phyloP scores from a whole-genome alignment of 2,888 invertebrate genomes.

The Cheilosia scutellata region DNA sequence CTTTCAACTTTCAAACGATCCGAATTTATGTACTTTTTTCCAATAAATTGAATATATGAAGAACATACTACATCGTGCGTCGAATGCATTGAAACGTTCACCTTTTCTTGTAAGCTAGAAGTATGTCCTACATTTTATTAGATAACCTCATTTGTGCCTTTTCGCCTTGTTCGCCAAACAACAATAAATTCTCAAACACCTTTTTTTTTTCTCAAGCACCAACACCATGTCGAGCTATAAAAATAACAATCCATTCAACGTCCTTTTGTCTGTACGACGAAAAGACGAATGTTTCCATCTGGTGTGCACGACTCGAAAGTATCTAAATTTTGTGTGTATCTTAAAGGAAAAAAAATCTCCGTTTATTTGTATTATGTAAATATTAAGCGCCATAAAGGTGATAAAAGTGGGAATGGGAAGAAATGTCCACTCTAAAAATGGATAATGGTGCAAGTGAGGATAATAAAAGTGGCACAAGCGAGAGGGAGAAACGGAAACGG shows the following conservation, averaged over 20 bases:
- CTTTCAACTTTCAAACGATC: no score
- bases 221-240: constrained; percentile 31
- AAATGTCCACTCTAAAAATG: constrained; percentile 26
- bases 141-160: background rate
- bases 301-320: background rate
- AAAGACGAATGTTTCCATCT: background rate
- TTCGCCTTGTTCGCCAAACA: background rate
- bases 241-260: constrained; percentile 17
- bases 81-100: background rate
- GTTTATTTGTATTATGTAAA: constrained; percentile 39
- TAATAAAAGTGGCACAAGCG: constrained; percentile 3
- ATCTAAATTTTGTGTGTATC: constrained; percentile 32
- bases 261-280: constrained; percentile 24
- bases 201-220: background rate
- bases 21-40: no score
- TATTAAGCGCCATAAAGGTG: constrained; percentile 36
- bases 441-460: constrained; percentile 32
- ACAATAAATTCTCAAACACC: constrained; percentile 3
- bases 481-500: background rate
- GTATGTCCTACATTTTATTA: constrained; percentile 6
- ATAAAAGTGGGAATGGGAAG: background rate
- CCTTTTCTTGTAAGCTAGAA: background rate
- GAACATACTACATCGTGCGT: no score
- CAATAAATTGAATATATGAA: no score
- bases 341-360: background rate